Percentiles rank a stretch among this genome's conserved stretches.
Conservation (phyloP, 2,888 invertebrate species). For the Epirrhoe alternata region DNA sequence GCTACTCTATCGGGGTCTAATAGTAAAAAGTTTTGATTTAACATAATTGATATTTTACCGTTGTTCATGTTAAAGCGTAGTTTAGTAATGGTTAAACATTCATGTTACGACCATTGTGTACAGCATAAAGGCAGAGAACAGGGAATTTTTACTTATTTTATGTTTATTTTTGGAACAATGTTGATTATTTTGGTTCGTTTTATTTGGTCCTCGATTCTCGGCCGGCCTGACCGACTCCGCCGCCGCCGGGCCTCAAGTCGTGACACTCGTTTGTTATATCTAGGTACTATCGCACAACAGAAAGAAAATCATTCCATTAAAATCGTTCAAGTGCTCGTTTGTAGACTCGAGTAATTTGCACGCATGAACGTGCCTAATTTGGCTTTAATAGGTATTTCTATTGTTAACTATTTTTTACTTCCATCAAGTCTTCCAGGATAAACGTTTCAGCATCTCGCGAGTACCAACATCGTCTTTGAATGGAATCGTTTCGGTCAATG, state of each 20-base stretch:
- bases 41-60: too few relatives aligned
- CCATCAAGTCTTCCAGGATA: constrained; percentile 51
- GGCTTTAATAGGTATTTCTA: constrained; percentile 60
- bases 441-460: constrained; percentile 14
- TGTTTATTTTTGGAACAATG: not conserved
- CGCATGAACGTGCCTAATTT: constrained; percentile 65
- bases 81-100: too few relatives aligned
- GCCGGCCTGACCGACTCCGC: constrained; percentile 29
- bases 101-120: not conserved
- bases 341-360: constrained; percentile 75
- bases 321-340: constrained; percentile 63
- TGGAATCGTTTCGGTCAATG: constrained; percentile 23
- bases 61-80: too few relatives aligned
- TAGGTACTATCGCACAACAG: constrained; percentile 70
- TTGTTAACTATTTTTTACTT: constrained; percentile 65
- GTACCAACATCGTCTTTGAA: constrained; percentile 45
- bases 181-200: not conserved
- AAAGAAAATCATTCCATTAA: constrained; percentile 75
- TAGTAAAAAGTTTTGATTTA: too few relatives aligned
- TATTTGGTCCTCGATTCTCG: constrained; percentile 19
- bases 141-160: not conserved
- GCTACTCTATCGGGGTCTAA: not conserved
- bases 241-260: constrained; percentile 68
- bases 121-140: not conserved
- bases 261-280: constrained; percentile 74